phyloP scores from a whole-genome alignment of 2,797 vertebrate species.

The Micromesistius poutassou region DNA sequence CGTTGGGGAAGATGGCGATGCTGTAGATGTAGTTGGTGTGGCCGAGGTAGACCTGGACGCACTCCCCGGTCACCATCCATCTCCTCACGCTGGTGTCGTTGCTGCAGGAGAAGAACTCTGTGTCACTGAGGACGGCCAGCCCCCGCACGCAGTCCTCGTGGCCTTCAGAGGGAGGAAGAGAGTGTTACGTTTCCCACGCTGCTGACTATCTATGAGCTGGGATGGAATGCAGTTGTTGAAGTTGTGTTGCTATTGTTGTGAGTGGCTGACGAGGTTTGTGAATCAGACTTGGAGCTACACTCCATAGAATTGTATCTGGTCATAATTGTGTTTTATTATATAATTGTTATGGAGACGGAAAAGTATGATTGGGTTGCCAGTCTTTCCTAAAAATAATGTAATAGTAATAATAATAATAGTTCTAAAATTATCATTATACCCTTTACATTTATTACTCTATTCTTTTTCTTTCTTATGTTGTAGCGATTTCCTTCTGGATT shows the following conservation, averaged over 20 bases:
- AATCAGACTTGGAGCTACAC: background rate
- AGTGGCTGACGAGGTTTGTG: background rate
- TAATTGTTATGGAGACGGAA: background rate
- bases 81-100: conserved; percentile 91
- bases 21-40: conserved; percentile 98
- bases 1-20: conserved; percentile 86
- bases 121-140: conserved; percentile 85
- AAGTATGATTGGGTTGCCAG: background rate
- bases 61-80: conserved; percentile 91
- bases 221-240: background rate
- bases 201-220: background rate
- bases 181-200: background rate
- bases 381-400: background rate
- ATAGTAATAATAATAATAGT: too few relatives aligned
- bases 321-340: background rate
- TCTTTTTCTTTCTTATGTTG: too few relatives aligned
- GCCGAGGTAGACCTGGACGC: conserved; percentile 88
- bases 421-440: too few relatives aligned
- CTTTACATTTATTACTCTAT: too few relatives aligned
- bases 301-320: background rate
- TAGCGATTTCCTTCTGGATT: too few relatives aligned
- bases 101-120: conserved; percentile 95
- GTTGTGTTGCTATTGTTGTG: background rate
- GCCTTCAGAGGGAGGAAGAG: conserved; percentile 64
- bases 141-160: conserved; percentile 97